Conservation (phyloP, 2,888 invertebrate genomes). For the Serrognathus titanus region DNA sequence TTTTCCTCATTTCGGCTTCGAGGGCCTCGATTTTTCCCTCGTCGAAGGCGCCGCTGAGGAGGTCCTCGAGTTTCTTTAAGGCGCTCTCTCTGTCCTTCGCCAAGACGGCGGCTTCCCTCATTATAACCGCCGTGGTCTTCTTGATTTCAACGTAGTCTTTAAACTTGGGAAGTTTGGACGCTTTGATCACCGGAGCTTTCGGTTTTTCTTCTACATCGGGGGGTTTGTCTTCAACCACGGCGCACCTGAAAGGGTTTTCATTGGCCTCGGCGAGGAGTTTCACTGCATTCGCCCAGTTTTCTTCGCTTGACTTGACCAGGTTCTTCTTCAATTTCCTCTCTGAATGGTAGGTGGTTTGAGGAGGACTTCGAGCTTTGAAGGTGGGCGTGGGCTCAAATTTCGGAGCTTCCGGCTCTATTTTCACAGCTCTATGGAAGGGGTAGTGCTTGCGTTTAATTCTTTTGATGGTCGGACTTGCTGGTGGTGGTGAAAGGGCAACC, state of each 20-base stretch:
- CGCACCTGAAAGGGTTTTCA: conserved; percentile 29
- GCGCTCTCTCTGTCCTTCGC: conserved; percentile 51
- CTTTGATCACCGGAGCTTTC: conserved; percentile 13
- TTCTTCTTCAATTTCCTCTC: conserved; percentile 20
- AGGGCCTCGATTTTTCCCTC: conserved; percentile 48
- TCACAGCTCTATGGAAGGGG: conserved; percentile 7
- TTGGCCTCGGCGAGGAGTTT: conserved; percentile 33
- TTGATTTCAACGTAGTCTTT: conserved; percentile 42
- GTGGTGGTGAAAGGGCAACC: not conserved
- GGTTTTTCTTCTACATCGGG: conserved; percentile 10
- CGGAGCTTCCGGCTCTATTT: conserved; percentile 8
- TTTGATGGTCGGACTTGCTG: conserved; percentile 2
- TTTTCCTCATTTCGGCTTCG: conserved; percentile 49
- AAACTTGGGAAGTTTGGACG: conserved; percentile 21
- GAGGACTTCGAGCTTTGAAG: conserved; percentile 24
- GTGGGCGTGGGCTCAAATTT: conserved; percentile 2
- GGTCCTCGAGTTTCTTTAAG: conserved; percentile 52
- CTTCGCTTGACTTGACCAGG: conserved; percentile 25
- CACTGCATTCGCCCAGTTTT: conserved; percentile 31
- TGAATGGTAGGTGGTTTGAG: conserved; percentile 29
- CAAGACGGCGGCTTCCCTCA: conserved; percentile 53
- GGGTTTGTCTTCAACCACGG: conserved; percentile 20
- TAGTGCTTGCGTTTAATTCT: not conserved
- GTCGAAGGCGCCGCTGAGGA: conserved; percentile 51
- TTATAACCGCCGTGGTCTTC: conserved; percentile 52